These are phyloP conservation scores for Gari tellinella DNA, from an alignment of 2,888 invertebrate genomes.

Conservation along the genomic window DNA sequence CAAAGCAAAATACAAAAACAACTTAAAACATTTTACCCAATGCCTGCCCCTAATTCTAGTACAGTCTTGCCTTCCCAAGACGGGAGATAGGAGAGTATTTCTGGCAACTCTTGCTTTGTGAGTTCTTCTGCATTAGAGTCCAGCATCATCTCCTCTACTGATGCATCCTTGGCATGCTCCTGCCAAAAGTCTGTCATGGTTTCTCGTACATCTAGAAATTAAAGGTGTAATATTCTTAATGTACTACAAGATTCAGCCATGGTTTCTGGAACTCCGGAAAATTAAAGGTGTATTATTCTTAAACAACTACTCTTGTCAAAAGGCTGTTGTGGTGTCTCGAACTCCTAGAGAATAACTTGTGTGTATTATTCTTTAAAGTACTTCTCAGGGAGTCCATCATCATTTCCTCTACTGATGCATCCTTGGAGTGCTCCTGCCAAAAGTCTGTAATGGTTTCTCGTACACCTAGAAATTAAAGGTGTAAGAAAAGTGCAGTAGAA, in stretches of 20 bases:
- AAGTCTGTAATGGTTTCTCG: conserved; percentile 74
- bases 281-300: too few species aligned
- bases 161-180: conserved; percentile 80
- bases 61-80: conserved; percentile 83
- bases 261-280: too few species aligned
- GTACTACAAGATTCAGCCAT: too few species aligned
- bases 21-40: conserved; percentile 85
- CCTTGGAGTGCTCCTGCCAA: conserved; percentile 79
- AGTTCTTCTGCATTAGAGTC: conserved; percentile 84
- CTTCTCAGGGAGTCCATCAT: conserved; percentile 86
- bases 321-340: too few species aligned
- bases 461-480: conserved; percentile 36
- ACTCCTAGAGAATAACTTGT: too few species aligned
- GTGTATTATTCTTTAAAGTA: too few species aligned
- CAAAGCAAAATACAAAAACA: too few species aligned
- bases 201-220: conserved; percentile 38
- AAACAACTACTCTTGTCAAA: too few species aligned
- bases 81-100: conserved; percentile 85
- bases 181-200: conserved; percentile 80
- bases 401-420: conserved; percentile 84
- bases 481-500: too few species aligned
- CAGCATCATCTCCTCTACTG: conserved; percentile 85
- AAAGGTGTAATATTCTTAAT: too few species aligned
- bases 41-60: conserved; percentile 86
- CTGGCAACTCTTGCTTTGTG: conserved; percentile 83